Conservation (phyloP, 2,113 vertebrate genomes). For the Cervus canadensis region DNA sequence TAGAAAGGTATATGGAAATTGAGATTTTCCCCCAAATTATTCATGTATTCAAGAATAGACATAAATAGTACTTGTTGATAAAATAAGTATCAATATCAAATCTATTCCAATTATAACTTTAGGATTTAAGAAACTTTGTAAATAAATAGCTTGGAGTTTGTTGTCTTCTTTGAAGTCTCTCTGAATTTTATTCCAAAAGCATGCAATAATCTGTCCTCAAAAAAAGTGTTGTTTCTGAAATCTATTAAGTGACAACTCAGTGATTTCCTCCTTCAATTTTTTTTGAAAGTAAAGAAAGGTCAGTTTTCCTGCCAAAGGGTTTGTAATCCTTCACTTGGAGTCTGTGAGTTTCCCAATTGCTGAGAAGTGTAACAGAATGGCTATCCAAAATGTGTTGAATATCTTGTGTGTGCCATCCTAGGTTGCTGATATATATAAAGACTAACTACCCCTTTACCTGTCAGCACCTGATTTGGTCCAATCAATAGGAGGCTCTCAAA, state of each 20-base stretch:
- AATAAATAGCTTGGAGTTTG: not conserved
- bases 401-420: not conserved
- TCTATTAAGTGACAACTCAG: not conserved
- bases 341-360: not conserved
- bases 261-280: not conserved
- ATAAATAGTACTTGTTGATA: not conserved
- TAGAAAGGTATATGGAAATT: not conserved
- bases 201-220: not conserved
- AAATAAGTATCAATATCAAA: not conserved
- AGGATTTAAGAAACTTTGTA: not conserved
- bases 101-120: not conserved
- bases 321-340: not conserved
- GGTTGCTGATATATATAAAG: not conserved
- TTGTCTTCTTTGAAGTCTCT: not conserved
- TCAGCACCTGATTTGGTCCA: not conserved
- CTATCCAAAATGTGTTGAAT: not conserved
- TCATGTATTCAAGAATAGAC: not conserved
- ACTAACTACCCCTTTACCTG: not conserved
- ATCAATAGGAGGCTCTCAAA: not conserved
- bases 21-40: not conserved
- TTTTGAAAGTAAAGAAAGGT: not conserved
- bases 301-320: not conserved
- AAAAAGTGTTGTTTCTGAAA: not conserved
- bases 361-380: not conserved
- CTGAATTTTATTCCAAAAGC: not conserved